These are phyloP conservation scores for Amphimallon solstitiale DNA, from an alignment of 2,888 invertebrate genomes.

Conservation along the genomic window DNA sequence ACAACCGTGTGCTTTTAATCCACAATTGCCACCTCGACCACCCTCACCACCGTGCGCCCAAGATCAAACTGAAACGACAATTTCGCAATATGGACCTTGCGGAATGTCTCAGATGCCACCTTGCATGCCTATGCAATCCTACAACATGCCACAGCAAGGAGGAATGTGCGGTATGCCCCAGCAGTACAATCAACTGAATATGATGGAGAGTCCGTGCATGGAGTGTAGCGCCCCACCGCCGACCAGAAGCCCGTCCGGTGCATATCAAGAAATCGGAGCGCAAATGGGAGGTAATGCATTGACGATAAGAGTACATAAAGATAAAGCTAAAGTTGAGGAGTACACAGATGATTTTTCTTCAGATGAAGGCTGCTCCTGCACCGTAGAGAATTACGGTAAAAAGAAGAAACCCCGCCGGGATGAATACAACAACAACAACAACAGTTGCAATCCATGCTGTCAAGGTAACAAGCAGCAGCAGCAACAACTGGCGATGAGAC, in stretches of 20 bases:
- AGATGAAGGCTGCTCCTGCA: constrained; percentile 56
- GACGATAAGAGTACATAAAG: constrained; percentile 72
- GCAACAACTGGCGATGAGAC: constrained; percentile 51
- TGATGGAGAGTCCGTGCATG: constrained; percentile 40
- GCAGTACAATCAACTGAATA: not conserved
- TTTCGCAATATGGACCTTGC: constrained; percentile 63
- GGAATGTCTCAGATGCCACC: constrained; percentile 61
- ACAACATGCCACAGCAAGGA: not conserved
- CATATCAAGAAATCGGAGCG: constrained; percentile 74
- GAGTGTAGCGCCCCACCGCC: constrained; percentile 54
- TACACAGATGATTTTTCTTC: constrained; percentile 63
- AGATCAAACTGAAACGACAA: constrained; percentile 19
- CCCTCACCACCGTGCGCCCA: constrained; percentile 16
- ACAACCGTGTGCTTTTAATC: constrained; percentile 54
- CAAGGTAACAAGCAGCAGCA: constrained; percentile 32
- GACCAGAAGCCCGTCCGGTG: constrained; percentile 52
- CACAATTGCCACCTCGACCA: constrained; percentile 4
- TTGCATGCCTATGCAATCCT: constrained; percentile 18
- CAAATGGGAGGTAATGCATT: constrained; percentile 73
- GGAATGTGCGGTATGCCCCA: not conserved
- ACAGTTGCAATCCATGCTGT: constrained; percentile 14
- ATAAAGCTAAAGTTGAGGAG: constrained; percentile 65
- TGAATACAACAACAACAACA: constrained; percentile 23
- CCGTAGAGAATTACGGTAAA: constrained; percentile 49
- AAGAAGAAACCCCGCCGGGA: constrained; percentile 56